phyloP scores from a whole-genome alignment of 2,888 invertebrate genomes.

The Melinopterus prodromus region DNA sequence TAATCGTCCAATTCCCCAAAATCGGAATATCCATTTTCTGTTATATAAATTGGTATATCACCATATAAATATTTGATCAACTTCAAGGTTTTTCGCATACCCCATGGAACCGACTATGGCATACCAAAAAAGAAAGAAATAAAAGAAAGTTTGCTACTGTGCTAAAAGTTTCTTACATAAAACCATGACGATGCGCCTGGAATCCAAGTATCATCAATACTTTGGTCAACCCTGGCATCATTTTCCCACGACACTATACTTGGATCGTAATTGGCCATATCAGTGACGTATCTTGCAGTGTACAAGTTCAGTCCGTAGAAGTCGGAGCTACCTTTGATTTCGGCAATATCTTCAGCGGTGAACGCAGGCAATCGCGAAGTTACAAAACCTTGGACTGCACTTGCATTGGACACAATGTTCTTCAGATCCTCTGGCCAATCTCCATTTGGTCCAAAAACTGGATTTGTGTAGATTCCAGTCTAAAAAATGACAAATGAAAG shows the following conservation, averaged over 20 bases:
- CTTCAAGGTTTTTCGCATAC: conserved; percentile 28
- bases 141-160: neutral
- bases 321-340: conserved; percentile 65
- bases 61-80: conserved; percentile 30
- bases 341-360: conserved; percentile 57
- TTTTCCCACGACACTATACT: conserved; percentile 22
- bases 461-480: conserved; percentile 61
- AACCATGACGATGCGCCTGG: neutral
- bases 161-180: neutral
- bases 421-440: conserved; percentile 65
- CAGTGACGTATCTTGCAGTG: conserved; percentile 54
- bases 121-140: neutral
- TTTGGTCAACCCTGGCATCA: conserved; percentile 23
- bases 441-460: conserved; percentile 60
- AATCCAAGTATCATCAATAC: neutral
- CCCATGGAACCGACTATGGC: conserved; percentile 24
- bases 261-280: conserved; percentile 6
- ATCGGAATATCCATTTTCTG: conserved; percentile 33
- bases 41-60: conserved; percentile 32
- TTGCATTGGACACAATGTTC: conserved; percentile 56
- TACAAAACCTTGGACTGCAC: conserved; percentile 57
- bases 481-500: conserved; percentile 48
- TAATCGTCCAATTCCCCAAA: conserved; percentile 30
- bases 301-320: conserved; percentile 75
- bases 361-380: conserved; percentile 62